These are phyloP conservation scores for Maniola jurtina DNA, from an alignment of 1,140 invertebrate species.

Conservation along the genomic window DNA sequence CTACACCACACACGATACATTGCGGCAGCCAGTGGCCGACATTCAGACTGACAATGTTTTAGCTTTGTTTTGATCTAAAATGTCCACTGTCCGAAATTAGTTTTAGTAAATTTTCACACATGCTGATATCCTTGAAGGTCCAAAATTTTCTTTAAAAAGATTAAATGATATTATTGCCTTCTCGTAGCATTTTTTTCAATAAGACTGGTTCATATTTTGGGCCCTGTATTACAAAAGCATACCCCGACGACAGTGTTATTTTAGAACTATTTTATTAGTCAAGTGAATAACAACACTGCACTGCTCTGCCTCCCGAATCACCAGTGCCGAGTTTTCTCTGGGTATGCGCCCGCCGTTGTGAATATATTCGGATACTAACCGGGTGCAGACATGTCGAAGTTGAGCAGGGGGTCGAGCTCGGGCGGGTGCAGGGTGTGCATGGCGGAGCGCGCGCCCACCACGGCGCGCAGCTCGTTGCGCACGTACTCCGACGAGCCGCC, in stretches of 20 bases:
- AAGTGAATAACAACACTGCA: neutral
- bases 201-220: too few relatives aligned
- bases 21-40: constrained; percentile 39
- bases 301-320: neutral
- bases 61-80: constrained; percentile 11
- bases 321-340: neutral
- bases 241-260: too few relatives aligned
- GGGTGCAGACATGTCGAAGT: constrained; percentile 83
- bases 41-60: constrained; percentile 41
- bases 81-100: constrained; percentile 2
- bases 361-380: constrained; percentile 66
- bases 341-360: neutral
- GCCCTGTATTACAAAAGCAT: too few relatives aligned
- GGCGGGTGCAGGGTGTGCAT: constrained; percentile 63
- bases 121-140: neutral
- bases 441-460: constrained; percentile 86
- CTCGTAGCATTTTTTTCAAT: too few relatives aligned
- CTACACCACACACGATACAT: constrained; percentile 44
- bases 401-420: constrained; percentile 85
- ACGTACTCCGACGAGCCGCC: constrained; percentile 88
- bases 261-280: too few relatives aligned
- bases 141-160: neutral
- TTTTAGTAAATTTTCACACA: neutral
- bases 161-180: too few relatives aligned
- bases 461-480: constrained; percentile 91